Evolutionary conservation across 2,797 vertebrate species (phyloP), one percentile per base, ranked within the genome.

Genomic region (Craterocephalus amniculus): DNA sequence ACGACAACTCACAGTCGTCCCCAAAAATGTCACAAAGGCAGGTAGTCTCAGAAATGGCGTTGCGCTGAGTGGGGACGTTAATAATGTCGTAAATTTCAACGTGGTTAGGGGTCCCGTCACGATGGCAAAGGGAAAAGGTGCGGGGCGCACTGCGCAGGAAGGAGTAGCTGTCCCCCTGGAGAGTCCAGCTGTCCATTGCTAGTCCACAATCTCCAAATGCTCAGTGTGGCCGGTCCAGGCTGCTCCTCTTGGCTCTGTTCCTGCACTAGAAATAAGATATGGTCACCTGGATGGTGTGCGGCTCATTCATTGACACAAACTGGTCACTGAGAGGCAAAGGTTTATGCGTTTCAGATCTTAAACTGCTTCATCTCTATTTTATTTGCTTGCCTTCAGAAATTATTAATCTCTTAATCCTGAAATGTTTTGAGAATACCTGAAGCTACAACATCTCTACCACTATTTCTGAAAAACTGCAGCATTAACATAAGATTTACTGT

Each of bases 11-110:
- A 63, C 89, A 63, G 62, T 95, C 93, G 83, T 94, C 94, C 73
- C 93, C 94, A 65, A 95, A 95, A 86, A 95, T 95, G 87, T 95
- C 95, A 87, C 94, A 95, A 58, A 95, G 84, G 70, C 93, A 95
- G 56, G 93, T 94, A 24, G 94, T 95, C 87, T 95, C 95, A 2
- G 94, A 94, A 79, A 95, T 95, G 67, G 79, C 87, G 22, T 72
- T 90, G 57, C 83, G 90, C 72, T 92, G 86, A 72, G 76, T 90
- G 3, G 91, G 92, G 65, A 91, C 83, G 76, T 84, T 90, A 63
- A 93, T 95, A 75, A 95, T 95, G 81, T 95, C 94, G 7, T 94
- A 94, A 72, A 95, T 93, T 91, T 95, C 94, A 65, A 95, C 88
- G 83, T 82, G 93, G 81, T 95, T 95, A 2, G 93, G 93, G 24